Evolutionary conservation across 2,797 vertebrate species (phyloP).

Genomic region (Enteromius argenteus): DNA sequence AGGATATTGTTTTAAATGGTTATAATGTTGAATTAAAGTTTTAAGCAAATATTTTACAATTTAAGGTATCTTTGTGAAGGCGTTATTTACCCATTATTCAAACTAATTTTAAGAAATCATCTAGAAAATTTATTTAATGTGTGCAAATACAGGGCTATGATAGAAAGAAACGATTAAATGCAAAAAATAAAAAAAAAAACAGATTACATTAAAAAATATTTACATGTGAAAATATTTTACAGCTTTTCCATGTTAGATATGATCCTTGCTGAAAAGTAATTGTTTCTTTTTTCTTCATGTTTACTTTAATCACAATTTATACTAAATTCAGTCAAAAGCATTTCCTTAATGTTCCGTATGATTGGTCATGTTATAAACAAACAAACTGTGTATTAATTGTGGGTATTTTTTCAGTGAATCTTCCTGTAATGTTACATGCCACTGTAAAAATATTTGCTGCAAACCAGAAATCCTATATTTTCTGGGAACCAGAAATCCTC

Average conservation of each 20-base stretch:
- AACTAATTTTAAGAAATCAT: not conserved
- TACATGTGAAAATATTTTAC: not conserved
- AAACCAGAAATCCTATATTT: too few species aligned
- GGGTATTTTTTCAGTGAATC: not conserved
- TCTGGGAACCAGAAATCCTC: too few species aligned
- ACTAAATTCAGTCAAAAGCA: not conserved
- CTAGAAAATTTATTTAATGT: not conserved
- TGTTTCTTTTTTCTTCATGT: not conserved
- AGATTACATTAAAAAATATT: not conserved
- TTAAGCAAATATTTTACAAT: not conserved
- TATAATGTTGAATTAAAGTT: not conserved
- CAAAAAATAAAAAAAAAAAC: not conserved
- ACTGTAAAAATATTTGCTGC: too few species aligned
- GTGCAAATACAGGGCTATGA: not conserved
- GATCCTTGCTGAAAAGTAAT: not conserved
- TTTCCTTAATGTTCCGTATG: not conserved
- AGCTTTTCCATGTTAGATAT: not conserved
- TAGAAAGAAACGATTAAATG: not conserved
- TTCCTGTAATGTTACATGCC: not conserved
- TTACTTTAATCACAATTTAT: not conserved
- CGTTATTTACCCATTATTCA: not conserved
- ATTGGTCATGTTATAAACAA: not conserved
- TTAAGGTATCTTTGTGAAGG: too few species aligned
- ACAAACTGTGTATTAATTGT: not conserved
- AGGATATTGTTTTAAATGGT: not conserved